These are phyloP conservation scores for Halesus radiatus DNA, from an alignment of 1,140 invertebrate species.

Conservation along the genomic window DNA sequence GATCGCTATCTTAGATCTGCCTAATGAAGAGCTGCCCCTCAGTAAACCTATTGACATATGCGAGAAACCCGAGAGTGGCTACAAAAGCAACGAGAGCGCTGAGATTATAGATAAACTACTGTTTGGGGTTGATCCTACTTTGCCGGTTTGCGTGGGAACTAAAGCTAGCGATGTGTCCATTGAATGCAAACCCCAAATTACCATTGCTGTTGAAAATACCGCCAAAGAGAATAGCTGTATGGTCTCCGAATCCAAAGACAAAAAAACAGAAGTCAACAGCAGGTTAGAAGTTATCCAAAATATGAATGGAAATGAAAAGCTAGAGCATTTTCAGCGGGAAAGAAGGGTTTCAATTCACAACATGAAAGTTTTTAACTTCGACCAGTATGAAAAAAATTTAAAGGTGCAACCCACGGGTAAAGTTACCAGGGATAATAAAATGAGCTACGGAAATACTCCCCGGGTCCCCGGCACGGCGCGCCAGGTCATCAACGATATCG, in stretches of 20 bases:
- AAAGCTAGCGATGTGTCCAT: neutral
- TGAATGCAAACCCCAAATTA: neutral
- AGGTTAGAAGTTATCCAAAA: constrained; percentile 7
- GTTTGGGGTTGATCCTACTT: constrained; percentile 46
- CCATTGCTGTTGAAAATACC: neutral
- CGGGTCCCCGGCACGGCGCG: constrained; percentile 67
- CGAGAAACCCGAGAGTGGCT: constrained; percentile 55
- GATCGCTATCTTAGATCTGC: constrained; percentile 51
- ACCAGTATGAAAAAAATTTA: constrained; percentile 67
- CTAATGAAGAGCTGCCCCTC: constrained; percentile 49
- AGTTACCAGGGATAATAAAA: constrained; percentile 63
- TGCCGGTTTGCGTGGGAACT: neutral
- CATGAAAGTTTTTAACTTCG: constrained; percentile 70
- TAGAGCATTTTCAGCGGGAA: constrained; percentile 4
- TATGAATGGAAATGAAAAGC: constrained; percentile 20
- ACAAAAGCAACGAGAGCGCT: constrained; percentile 56
- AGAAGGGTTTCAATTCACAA: constrained; percentile 52
- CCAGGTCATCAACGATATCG: constrained; percentile 59
- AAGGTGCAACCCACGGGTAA: constrained; percentile 59
- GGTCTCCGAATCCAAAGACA: neutral
- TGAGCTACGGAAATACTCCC: constrained; percentile 62
- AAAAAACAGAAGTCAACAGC: constrained; percentile 7
- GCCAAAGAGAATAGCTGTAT: neutral
- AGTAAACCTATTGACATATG: constrained; percentile 50
- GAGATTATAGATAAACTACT: constrained; percentile 55